phyloP scores from a whole-genome alignment of 2,888 invertebrate genomes.

The Thecocarcelia acutangulata region DNA sequence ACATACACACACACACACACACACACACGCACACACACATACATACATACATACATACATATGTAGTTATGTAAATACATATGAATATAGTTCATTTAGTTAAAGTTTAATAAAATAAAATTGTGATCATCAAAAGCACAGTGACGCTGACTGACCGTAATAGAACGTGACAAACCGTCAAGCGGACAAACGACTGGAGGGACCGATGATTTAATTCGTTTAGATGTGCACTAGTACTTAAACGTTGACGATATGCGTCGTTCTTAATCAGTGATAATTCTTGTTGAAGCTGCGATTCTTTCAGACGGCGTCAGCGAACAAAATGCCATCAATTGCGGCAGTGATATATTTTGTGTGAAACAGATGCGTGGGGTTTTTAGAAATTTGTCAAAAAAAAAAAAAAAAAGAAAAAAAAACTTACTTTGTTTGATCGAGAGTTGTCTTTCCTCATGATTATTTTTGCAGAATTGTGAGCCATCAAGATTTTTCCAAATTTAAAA shows the following conservation, averaged over 20 bases:
- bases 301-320: constrained; percentile 61
- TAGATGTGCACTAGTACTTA: constrained; percentile 32
- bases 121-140: constrained; percentile 48
- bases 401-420: no score
- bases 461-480: no score
- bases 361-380: constrained; percentile 25
- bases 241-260: constrained; percentile 68
- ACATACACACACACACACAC: no score
- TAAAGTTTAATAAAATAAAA: constrained; percentile 71
- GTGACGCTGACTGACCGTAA: constrained; percentile 26
- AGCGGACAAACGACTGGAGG: background rate
- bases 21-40: no score
- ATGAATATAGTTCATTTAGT: constrained; percentile 46
- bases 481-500: no score
- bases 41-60: no score
- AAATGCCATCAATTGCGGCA: constrained; percentile 61
- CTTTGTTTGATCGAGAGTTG: background rate
- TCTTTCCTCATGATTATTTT: no score
- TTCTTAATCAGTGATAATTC: constrained; percentile 74
- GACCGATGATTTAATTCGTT: background rate
- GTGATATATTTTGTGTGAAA: constrained; percentile 28
- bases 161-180: background rate
- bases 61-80: no score
- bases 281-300: constrained; percentile 52
- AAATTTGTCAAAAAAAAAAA: background rate